These are phyloP conservation scores for Drosophila yooni DNA, from an alignment of 2,888 invertebrate genomes.

Conservation along the genomic window DNA sequence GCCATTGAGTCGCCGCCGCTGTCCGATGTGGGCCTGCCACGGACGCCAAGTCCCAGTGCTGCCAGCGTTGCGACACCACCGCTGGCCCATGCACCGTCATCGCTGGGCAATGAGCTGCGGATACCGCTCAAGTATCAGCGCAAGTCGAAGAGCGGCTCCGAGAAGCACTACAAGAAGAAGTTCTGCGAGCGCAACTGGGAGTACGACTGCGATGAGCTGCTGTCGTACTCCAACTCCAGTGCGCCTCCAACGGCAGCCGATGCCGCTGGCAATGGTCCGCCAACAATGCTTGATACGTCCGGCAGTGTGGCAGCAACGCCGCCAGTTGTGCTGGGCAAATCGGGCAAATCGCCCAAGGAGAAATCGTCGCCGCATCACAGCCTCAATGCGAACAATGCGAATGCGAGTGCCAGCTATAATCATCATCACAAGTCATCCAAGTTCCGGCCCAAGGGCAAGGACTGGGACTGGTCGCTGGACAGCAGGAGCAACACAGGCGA, in stretches of 20 bases:
- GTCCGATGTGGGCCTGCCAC: constrained; percentile 84
- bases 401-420: constrained; percentile 51
- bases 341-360: constrained; percentile 69
- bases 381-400: constrained; percentile 29
- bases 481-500: constrained; percentile 78
- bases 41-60: constrained; percentile 84
- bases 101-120: constrained; percentile 81
- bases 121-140: constrained; percentile 88
- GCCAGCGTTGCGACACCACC: constrained; percentile 82
- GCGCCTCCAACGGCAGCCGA: constrained; percentile 78
- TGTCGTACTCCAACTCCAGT: constrained; percentile 80
- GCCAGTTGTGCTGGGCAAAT: constrained; percentile 33
- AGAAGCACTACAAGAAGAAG: constrained; percentile 93
- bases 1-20: constrained; percentile 86
- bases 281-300: constrained; percentile 34
- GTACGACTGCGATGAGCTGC: constrained; percentile 83
- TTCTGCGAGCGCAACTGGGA: constrained; percentile 92
- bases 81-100: constrained; percentile 55
- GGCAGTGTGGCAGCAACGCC: constrained; percentile 21
- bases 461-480: constrained; percentile 88
- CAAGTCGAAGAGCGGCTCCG: constrained; percentile 85
- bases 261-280: constrained; percentile 78
- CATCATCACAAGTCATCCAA: constrained; percentile 87
- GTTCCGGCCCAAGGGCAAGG: constrained; percentile 90
- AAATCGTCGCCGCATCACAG: constrained; percentile 60